Conservation (phyloP, 2,797 vertebrate genomes). For the Tauraco hartlaubi region DNA sequence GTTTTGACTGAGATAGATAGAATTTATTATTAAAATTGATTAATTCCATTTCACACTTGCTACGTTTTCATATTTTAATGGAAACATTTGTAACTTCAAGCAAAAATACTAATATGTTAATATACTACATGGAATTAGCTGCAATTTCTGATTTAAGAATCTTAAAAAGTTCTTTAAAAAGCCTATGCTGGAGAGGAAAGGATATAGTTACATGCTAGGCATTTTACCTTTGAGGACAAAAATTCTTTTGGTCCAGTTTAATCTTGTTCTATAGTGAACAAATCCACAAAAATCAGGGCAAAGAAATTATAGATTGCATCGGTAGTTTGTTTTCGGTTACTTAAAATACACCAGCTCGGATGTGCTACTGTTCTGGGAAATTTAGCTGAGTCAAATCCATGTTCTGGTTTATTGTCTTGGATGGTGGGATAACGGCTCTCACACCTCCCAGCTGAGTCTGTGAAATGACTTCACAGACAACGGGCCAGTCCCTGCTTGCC, state of each 20-base stretch:
- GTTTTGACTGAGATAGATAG: slow-evolving; percentile 24
- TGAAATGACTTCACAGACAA: background rate
- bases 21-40: slow-evolving; percentile 53
- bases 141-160: background rate
- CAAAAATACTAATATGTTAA: background rate
- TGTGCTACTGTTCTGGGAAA: background rate
- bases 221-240: background rate
- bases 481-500: background rate
- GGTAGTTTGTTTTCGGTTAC: background rate
- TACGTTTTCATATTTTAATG: slow-evolving; percentile 30
- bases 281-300: background rate
- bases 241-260: background rate
- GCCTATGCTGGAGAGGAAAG: background rate
- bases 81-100: slow-evolving; percentile 1
- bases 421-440: rapidly evolving
- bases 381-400: background rate
- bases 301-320: background rate
- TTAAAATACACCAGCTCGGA: background rate
- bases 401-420: background rate
- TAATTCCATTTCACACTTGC: slow-evolving; percentile 27
- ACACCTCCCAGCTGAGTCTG: background rate
- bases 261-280: background rate
- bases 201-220: background rate
- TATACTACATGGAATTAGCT: background rate
- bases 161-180: background rate